These are phyloP conservation scores for Paradoxurus hermaphroditus DNA, from an alignment of 2,113 vertebrate genomes.

Conservation along the genomic window DNA sequence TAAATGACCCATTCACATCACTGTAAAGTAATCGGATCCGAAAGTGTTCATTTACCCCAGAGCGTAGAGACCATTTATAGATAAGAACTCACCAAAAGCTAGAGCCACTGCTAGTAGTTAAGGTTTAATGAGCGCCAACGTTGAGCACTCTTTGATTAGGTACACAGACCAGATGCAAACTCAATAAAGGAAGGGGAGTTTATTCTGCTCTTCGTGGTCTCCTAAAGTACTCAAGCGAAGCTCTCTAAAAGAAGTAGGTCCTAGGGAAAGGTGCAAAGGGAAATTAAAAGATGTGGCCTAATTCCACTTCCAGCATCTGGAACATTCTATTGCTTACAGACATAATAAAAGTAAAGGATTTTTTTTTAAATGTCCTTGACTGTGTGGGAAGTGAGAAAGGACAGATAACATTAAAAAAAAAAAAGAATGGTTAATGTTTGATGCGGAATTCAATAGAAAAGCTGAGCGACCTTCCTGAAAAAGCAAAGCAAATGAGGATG, in stretches of 20 bases:
- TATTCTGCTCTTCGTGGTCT: not conserved
- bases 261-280: not conserved
- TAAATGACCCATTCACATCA: slow-evolving; percentile 38
- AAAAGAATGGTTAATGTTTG: not conserved
- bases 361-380: not conserved
- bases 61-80: slow-evolving; percentile 8
- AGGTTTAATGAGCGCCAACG: not conserved
- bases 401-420: not conserved
- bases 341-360: not conserved
- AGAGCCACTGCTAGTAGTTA: not conserved
- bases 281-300: slow-evolving; percentile 2
- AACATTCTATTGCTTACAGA: not conserved
- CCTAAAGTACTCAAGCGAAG: not conserved
- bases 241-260: not conserved
- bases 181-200: not conserved
- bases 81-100: not conserved
- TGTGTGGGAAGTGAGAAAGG: not conserved
- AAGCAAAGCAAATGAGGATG: not conserved
- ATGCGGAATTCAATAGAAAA: not conserved
- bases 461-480: not conserved
- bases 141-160: not conserved
- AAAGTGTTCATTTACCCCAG: not conserved
- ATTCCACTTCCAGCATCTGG: slow-evolving; percentile 9
- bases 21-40: not conserved
- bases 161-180: not conserved